Percentiles rank a stretch among this genome's conserved stretches.
These are phyloP conservation scores for Epirrhoe alternata DNA, from an alignment of 2,888 invertebrate genomes.

Conservation along the genomic window DNA sequence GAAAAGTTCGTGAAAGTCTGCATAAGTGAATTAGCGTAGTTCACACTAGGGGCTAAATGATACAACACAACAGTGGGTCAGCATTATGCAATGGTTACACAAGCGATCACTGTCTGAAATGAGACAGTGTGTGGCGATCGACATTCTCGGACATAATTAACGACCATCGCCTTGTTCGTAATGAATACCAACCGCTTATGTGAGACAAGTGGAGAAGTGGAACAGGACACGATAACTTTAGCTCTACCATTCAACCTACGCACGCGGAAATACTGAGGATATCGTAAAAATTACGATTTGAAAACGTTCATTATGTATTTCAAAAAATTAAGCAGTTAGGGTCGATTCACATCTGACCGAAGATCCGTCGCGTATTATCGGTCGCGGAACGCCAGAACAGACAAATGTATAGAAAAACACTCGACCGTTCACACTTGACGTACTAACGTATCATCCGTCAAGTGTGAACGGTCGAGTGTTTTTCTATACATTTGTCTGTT, in stretches of 20 bases:
- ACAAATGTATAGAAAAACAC: too few species aligned
- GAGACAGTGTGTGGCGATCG: slow-evolving; percentile 38
- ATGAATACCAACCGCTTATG: slow-evolving; percentile 22
- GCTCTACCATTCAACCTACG: background rate
- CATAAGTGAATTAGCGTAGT: slow-evolving; percentile 68
- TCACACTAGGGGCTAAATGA: slow-evolving; percentile 66
- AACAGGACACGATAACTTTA: slow-evolving; percentile 16
- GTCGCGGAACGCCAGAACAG: too few species aligned
- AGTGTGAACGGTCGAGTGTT: too few species aligned
- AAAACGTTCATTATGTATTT: too few species aligned
- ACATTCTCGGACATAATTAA: slow-evolving; percentile 35
- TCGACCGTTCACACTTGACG: too few species aligned
- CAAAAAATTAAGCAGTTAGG: too few species aligned
- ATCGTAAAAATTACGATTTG: background rate
- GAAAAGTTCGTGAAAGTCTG: slow-evolving; percentile 67
- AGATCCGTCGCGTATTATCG: too few species aligned
- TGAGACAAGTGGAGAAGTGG: slow-evolving; percentile 17
- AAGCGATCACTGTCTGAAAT: slow-evolving; percentile 42
- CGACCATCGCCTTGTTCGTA: slow-evolving; percentile 30
- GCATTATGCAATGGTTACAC: slow-evolving; percentile 58
- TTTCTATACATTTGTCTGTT: too few species aligned
- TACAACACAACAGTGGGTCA: slow-evolving; percentile 52
- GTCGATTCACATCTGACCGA: too few species aligned
- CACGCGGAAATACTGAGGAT: slow-evolving; percentile 3
- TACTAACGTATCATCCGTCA: too few species aligned